Evolutionary conservation across 1,140 invertebrate species (phyloP).

Genomic region (Hesperophylax magnus): DNA sequence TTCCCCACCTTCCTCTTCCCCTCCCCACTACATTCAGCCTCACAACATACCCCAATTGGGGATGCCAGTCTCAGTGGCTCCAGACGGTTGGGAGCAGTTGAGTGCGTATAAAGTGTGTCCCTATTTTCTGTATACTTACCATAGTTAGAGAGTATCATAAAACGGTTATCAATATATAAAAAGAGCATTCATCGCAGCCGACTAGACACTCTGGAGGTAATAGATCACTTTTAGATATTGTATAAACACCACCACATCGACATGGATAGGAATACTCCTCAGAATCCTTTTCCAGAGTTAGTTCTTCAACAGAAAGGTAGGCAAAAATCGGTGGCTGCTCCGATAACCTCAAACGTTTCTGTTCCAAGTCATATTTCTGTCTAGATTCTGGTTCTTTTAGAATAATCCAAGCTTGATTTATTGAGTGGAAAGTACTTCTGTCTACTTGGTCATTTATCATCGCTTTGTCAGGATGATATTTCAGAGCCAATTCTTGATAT

Average conservation of each 20-base stretch:
- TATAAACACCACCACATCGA: slow-evolving; percentile 76
- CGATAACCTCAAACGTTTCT: slow-evolving; percentile 70
- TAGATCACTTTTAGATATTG: slow-evolving; percentile 67
- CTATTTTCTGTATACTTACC: too few relatives aligned
- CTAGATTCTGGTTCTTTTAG: slow-evolving; percentile 70
- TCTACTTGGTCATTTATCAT: slow-evolving; percentile 44
- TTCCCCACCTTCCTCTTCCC: too few relatives aligned
- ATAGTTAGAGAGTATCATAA: too few relatives aligned
- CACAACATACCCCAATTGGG: too few relatives aligned
- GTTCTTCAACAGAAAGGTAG: slow-evolving; percentile 69
- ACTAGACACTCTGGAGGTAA: slow-evolving; percentile 67
- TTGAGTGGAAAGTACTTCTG: slow-evolving; percentile 67
- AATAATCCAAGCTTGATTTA: slow-evolving; percentile 77
- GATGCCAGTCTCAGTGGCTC: too few relatives aligned
- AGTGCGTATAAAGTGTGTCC: too few relatives aligned
- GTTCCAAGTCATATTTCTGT: slow-evolving; percentile 73
- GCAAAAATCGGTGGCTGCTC: slow-evolving; percentile 72
- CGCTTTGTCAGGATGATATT: slow-evolving; percentile 78
- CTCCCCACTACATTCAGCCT: too few relatives aligned
- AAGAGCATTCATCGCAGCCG: slow-evolving; percentile 78
- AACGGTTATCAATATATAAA: slow-evolving; percentile 71
- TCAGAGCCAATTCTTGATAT: slow-evolving; percentile 73
- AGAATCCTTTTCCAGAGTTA: slow-evolving; percentile 65
- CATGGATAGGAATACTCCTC: slow-evolving; percentile 71
- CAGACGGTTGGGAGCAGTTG: too few relatives aligned